phyloP scores from a whole-genome alignment of 1,140 invertebrate genomes.

The Tetraneura akinire region DNA sequence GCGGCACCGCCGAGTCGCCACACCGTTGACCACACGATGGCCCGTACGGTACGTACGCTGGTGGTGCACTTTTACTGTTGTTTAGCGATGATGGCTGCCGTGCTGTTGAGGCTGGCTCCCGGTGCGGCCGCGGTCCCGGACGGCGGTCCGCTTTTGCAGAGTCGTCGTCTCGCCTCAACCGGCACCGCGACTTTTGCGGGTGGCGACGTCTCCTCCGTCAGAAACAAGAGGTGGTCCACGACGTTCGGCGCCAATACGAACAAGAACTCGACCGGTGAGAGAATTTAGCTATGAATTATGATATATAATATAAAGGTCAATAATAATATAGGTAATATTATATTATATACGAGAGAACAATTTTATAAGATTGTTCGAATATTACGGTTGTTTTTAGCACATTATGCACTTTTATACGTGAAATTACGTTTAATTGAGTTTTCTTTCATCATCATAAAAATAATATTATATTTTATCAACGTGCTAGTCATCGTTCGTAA shows the following conservation, averaged over 20 bases:
- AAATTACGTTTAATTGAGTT: no score
- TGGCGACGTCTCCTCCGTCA: not conserved
- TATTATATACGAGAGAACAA: no score
- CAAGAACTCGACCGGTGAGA: slow-evolving; percentile 30
- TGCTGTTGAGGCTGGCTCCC: not conserved
- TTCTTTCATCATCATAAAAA: no score
- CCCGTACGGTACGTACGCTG: not conserved
- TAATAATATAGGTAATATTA: no score
- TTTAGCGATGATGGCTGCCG: not conserved
- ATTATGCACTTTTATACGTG: no score
- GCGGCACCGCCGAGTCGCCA: slow-evolving; percentile 1
- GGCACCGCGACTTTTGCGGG: not conserved
- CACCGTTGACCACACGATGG: slow-evolving; percentile 18
- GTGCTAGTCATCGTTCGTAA: no score
- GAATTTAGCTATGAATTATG: no score
- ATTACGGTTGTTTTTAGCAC: no score
- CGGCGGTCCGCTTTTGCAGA: not conserved
- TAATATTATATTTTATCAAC: no score
- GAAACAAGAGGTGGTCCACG: slow-evolving; percentile 42
- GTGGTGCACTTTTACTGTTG: not conserved
- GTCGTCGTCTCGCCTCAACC: no score
- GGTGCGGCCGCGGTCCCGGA: not conserved
- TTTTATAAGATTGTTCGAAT: no score
- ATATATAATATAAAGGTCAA: no score
- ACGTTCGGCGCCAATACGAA: slow-evolving; percentile 39